Base-by-base conservation (phyloP, 2,797 vertebrate species). In the Phyllotis vaccarum region DNA sequence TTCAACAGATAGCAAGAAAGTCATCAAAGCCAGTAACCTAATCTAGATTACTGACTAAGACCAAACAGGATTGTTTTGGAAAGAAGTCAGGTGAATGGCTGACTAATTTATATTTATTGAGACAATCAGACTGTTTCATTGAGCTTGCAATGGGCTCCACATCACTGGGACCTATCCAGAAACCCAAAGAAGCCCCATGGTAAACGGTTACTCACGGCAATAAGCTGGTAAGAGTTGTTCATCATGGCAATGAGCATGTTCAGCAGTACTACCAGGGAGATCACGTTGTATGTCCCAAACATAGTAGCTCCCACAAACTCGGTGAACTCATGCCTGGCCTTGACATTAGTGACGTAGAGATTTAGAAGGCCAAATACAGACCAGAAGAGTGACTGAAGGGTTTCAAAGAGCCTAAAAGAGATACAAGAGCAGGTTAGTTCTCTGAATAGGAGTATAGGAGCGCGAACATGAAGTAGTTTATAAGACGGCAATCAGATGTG, bases 221-320 rank as follows among this genome's bases (percentile, higher is more conserved):
- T 99, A 95, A 99, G 99, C 96, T 99, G 99, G 98, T 99, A 99
- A 89, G 99, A 99, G 98, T 99, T 99, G 99, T 99, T 99, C 99
- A 99, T 99, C 99, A 99, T 99, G 98, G 99, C 99, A 68, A 99
- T 99, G 89, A 99, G 99, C 99, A 99, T 99, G 98, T 99, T 99
- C 96, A 99, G 99, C 95, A 99, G 98, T 82, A 99, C 99, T 82
- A 99, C 99, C 91, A 99, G 98, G 2, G 99, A 99, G 98, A 99
- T 99, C 97, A 99, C 98, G 0, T 99, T 99, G 98, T 99, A 99
- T 1, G 99, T 99, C 83, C 99, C 99, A 17, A 99, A 99, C 99
- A 99, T 99, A 3, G 99, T 99, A 46, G 99, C 99, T 58, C 99
- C 99, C 7, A 99, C 99, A 79, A 99, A 99, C 95, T 99, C 99